These are phyloP conservation scores for Agapornis canus DNA, from an alignment of 2,797 vertebrate species.

Conservation along the genomic window DNA sequence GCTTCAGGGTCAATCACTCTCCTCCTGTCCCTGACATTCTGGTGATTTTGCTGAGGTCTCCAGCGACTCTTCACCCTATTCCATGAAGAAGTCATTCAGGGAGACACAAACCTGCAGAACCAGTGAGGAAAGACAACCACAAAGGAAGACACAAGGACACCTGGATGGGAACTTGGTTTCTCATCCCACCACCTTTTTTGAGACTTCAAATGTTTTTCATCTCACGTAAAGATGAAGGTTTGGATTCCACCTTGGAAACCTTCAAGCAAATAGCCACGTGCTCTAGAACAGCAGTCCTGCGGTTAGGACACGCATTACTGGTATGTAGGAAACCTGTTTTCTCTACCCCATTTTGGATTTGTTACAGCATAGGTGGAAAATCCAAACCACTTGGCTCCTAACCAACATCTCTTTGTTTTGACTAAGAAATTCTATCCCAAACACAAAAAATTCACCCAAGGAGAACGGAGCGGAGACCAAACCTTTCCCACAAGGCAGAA, in stretches of 20 bases:
- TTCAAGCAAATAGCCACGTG: neutral
- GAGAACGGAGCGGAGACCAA: neutral
- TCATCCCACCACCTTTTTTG: neutral
- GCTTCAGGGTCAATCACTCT: neutral
- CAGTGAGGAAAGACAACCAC: neutral
- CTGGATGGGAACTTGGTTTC: neutral
- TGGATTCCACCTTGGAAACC: neutral
- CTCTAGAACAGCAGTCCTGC: neutral
- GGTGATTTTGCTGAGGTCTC: neutral
- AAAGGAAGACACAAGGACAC: neutral
- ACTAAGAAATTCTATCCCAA: slow-evolving; percentile 1
- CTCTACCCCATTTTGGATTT: neutral
- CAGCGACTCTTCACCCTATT: neutral
- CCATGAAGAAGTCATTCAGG: neutral
- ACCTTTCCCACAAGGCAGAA: neutral
- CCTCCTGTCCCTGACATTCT: neutral
- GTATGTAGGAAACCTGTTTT: neutral
- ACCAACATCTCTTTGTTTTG: neutral
- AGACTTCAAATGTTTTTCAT: neutral
- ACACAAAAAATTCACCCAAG: neutral
- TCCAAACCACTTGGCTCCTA: neutral
- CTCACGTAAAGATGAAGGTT: neutral
- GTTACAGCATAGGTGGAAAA: slow-evolving; percentile 7
- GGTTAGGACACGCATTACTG: neutral
- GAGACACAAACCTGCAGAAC: neutral